phyloP scores from a whole-genome alignment of 1,140 invertebrate genomes.

The Metopolophium dirhodum region DNA sequence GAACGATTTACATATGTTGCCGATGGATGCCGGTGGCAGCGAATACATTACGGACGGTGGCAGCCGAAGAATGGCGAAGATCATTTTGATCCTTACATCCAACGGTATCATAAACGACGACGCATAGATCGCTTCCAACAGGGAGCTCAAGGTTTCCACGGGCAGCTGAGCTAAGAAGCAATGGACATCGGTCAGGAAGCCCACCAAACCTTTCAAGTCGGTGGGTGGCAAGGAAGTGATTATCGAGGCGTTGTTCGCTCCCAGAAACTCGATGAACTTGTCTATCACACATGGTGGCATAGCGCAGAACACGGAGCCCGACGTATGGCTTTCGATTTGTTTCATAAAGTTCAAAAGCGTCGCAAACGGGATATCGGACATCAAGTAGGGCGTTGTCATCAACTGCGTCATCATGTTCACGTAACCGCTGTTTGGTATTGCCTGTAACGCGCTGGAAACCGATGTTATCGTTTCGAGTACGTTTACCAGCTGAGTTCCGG shows the following conservation, averaged over 20 bases:
- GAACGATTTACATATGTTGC: neutral
- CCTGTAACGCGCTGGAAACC: neutral
- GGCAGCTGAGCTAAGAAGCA: neutral
- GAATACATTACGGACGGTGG: neutral
- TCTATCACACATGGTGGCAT: neutral
- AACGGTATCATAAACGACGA: neutral
- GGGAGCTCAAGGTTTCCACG: neutral
- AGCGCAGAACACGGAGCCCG: neutral
- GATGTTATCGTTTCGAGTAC: neutral
- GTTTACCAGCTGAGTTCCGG: neutral
- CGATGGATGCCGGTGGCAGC: neutral
- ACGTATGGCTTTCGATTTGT: neutral
- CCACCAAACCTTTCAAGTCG: neutral
- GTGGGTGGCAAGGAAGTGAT: neutral
- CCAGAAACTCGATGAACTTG: neutral
- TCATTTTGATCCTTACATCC: neutral
- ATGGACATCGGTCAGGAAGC: neutral
- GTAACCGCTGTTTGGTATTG: neutral
- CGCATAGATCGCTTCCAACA: neutral
- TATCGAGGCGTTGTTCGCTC: neutral
- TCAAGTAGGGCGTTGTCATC: neutral
- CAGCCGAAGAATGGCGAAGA: neutral
- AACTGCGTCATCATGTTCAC: neutral
- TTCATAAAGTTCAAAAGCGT: neutral
- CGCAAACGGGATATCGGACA: neutral